Evolutionary conservation across 2,888 invertebrate genomes (phyloP).

Genomic region (Macrophya annulata): DNA sequence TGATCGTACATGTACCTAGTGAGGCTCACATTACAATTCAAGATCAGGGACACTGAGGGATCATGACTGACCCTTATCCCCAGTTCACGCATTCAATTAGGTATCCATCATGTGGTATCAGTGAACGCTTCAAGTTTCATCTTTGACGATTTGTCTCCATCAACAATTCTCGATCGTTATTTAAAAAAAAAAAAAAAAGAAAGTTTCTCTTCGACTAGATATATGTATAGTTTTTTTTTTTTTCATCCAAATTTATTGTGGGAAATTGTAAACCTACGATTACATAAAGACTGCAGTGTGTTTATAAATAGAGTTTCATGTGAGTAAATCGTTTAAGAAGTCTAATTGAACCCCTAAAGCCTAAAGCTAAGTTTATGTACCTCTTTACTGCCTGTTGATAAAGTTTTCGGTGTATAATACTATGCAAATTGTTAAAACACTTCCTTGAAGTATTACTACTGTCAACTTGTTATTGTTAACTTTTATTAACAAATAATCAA

Average conservation of each 20-base stretch:
- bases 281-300: background rate
- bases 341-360: slow-evolving; percentile 30
- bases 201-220: background rate
- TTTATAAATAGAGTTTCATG: slow-evolving; percentile 19
- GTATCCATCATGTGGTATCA: background rate
- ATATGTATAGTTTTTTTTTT: background rate
- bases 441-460: slow-evolving; percentile 10
- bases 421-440: slow-evolving; percentile 36
- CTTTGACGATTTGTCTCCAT: background rate
- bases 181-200: no score
- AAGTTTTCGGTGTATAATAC: slow-evolving; percentile 43
- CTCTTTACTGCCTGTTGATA: slow-evolving; percentile 27
- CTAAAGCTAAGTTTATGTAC: background rate
- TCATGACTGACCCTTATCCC: slow-evolving; percentile 27
- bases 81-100: background rate
- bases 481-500: background rate
- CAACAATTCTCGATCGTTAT: background rate
- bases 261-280: background rate
- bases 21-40: slow-evolving; percentile 4
- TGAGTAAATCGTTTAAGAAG: slow-evolving; percentile 18
- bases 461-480: background rate
- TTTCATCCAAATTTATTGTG: background rate
- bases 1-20: background rate
- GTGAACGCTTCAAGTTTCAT: background rate
- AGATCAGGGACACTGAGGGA: background rate